These are phyloP conservation scores for Drosophila buzzatii DNA, from an alignment of 2,888 invertebrate genomes.

Conservation along the genomic window DNA sequence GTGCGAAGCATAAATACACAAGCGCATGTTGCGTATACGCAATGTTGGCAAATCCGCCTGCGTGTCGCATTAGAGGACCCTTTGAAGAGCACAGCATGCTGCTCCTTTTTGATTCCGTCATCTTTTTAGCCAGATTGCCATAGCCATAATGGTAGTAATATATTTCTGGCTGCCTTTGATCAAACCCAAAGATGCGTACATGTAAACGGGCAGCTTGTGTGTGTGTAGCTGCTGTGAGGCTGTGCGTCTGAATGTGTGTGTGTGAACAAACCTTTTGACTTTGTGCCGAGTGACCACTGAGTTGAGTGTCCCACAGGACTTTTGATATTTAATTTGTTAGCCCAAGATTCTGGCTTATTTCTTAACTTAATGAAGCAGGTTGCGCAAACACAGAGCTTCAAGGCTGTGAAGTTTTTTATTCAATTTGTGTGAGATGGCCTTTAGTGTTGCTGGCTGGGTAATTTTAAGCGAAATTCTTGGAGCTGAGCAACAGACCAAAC, in stretches of 20 bases:
- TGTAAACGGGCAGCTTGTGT: constrained; percentile 16
- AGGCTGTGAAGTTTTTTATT: constrained; percentile 5
- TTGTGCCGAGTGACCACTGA: constrained; percentile 33
- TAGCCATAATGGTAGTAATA: constrained; percentile 74
- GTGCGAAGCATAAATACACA: constrained; percentile 26
- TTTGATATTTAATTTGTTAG: constrained; percentile 49
- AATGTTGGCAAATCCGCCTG: constrained; percentile 73
- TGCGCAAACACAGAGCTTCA: not conserved
- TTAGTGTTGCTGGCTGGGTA: not conserved
- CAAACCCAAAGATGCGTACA: constrained; percentile 50
- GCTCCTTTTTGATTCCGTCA: constrained; percentile 20
- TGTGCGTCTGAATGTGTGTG: constrained; percentile 4
- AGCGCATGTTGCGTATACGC: constrained; percentile 47
- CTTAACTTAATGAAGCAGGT: constrained; percentile 24
- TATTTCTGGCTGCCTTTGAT: constrained; percentile 68
- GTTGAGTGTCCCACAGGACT: constrained; percentile 39
- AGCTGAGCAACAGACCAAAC: constrained; percentile 5
- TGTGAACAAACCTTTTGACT: constrained; percentile 28
- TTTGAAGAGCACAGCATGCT: constrained; percentile 23
- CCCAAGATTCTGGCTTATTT: constrained; percentile 30
- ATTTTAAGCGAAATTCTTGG: constrained; percentile 14
- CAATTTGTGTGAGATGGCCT: not conserved
- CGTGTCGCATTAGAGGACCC: constrained; percentile 67
- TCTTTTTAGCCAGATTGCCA: constrained; percentile 63
- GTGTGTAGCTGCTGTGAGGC: not conserved